Conservation (phyloP, 2,888 invertebrate species). For the Nephrocerus scutellatus region DNA sequence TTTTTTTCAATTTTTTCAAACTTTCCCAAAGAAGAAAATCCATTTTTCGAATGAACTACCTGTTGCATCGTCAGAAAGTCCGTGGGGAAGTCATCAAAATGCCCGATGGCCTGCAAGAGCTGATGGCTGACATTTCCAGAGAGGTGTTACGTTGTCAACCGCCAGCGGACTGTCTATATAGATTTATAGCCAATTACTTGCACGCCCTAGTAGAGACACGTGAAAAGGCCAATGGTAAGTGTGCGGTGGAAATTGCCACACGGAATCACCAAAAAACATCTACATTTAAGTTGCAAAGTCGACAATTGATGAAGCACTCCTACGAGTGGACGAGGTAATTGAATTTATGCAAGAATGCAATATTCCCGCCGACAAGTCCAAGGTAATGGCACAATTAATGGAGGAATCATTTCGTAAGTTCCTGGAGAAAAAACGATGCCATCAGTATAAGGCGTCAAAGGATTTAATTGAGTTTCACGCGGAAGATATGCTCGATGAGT, state of each 20-base stretch:
- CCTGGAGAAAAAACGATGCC: constrained; percentile 33
- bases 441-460: constrained; percentile 27
- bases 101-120: constrained; percentile 62
- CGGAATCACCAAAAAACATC: too few relatives aligned
- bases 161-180: constrained; percentile 50
- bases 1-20: too few relatives aligned
- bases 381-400: constrained; percentile 33
- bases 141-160: constrained; percentile 68
- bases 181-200: constrained; percentile 64
- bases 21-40: too few relatives aligned
- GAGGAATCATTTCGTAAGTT: constrained; percentile 40
- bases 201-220: constrained; percentile 59
- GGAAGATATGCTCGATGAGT: constrained; percentile 37
- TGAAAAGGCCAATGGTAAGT: constrained; percentile 47
- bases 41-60: constrained; percentile 44
- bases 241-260: too few relatives aligned
- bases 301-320: constrained; percentile 34
- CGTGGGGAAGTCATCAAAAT: constrained; percentile 42
- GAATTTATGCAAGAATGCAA: constrained; percentile 36
- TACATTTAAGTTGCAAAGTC: constrained; percentile 31
- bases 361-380: constrained; percentile 32
- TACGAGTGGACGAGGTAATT: constrained; percentile 38
- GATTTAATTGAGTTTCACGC: constrained; percentile 32
- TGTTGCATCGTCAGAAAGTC: constrained; percentile 37
- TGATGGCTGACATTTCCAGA: constrained; percentile 66